Conservation (phyloP, 2,888 invertebrate genomes). For the Pocota personata region DNA sequence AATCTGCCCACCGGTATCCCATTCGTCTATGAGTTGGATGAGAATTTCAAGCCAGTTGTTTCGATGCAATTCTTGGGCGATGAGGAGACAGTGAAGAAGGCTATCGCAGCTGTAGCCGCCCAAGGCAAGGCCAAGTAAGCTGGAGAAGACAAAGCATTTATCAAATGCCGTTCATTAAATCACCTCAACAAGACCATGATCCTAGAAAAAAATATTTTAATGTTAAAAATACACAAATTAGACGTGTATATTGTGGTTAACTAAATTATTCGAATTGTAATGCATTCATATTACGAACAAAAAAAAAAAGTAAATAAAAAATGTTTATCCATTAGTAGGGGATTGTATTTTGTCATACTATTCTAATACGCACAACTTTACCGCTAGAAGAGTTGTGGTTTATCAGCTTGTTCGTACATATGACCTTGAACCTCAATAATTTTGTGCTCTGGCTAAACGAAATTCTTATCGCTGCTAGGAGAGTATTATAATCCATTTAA, state of each 20-base stretch:
- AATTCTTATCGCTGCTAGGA: not conserved
- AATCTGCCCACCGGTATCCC: conserved; percentile 93
- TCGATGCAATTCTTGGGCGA: conserved; percentile 92
- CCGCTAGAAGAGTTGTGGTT: not conserved
- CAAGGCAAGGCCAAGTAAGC: conserved; percentile 90
- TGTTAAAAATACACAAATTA: conserved; percentile 3
- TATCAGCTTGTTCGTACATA: not conserved
- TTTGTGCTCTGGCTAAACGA: not conserved
- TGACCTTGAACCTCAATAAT: conserved; percentile 5
- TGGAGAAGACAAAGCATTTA: conserved; percentile 75
- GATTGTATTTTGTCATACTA: not conserved
- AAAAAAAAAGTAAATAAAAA: conserved; percentile 13
- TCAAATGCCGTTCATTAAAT: conserved; percentile 35
- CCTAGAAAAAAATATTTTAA: conserved; percentile 4
- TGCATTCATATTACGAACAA: conserved; percentile 49
- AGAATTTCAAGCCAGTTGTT: conserved; percentile 89
- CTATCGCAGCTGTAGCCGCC: conserved; percentile 91
- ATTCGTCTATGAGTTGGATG: conserved; percentile 91
- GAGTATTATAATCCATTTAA: not conserved
- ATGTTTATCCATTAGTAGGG: conserved; percentile 55
- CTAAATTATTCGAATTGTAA: conserved; percentile 49
- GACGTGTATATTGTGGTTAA: conserved; percentile 18
- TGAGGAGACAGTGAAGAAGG: conserved; percentile 90
- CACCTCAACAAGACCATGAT: conserved; percentile 16
- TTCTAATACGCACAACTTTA: too few relatives aligned